These are phyloP conservation scores for Halocynthia roretzi DNA, from an alignment of 23 tunicate species.

Conservation along the genomic window DNA sequence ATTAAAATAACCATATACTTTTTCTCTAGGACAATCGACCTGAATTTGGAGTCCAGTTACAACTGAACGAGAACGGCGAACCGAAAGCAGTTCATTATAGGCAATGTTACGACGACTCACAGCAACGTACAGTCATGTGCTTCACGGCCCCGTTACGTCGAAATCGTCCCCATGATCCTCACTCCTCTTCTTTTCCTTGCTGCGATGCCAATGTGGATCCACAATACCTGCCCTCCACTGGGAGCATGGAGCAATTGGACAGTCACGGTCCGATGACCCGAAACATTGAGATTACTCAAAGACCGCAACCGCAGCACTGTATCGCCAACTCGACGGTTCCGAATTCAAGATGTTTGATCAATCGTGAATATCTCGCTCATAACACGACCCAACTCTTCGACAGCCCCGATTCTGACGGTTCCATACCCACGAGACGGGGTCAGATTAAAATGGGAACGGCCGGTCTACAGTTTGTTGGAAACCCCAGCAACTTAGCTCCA, in stretches of 20 bases:
- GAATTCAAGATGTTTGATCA: not conserved
- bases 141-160: slow-evolving; percentile 7
- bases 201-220: slow-evolving; percentile 7
- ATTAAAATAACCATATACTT: no score
- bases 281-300: not conserved
- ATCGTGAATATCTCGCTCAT: slow-evolving; percentile 17
- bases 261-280: slow-evolving; percentile 2
- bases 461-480: slow-evolving; percentile 1
- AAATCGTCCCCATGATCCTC: not conserved
- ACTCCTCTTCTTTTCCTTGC: slow-evolving; percentile 8
- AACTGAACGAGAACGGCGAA: slow-evolving; percentile 18
- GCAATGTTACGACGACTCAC: slow-evolving; percentile 36
- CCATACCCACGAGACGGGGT: not conserved
- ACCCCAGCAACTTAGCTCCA: not conserved
- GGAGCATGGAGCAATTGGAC: slow-evolving; percentile 7
- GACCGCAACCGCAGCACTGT: not conserved
- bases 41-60: slow-evolving; percentile 24
- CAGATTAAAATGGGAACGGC: slow-evolving; percentile 16
- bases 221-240: not conserved
- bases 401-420: not conserved
- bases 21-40: slow-evolving; percentile 16
- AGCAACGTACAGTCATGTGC: slow-evolving; percentile 15
- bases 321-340: not conserved
- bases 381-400: not conserved
- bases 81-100: slow-evolving; percentile 32